Evolutionary conservation across 2,797 vertebrate genomes (phyloP), one percentile per base, ranked within the genome.

Genomic region (Meda fulgida): DNA sequence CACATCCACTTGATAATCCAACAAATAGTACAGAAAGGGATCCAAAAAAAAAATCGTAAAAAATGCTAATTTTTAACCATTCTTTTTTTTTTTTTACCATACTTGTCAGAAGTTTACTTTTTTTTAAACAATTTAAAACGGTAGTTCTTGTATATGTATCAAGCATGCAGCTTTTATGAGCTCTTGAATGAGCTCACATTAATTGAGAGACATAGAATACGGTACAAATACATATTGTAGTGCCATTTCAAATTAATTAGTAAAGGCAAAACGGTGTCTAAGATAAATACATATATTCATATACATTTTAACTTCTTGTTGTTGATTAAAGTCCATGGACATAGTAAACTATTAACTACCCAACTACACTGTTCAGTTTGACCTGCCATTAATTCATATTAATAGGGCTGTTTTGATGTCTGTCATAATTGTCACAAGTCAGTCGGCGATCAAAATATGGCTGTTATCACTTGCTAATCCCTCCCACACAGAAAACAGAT

Each of bases 401-500:
- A 88, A 89, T 84, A 72, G 19, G 23, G 72, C 63, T 87, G 75
- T 89, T 85, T 58, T 90, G 90, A 91, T 92, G 93, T 92, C 92
- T 94, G 92, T 91, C 92, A 90, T 92, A 88, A 78, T 58, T 89
- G 67, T 83, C 60, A 63, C 26, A 36, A 48, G 78, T 85, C 83
- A 80, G 89, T 83, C 87, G 87, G 89, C 79, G 90, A 92, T 92
- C 89, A 87, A 85, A 91, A 53, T 86, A 91, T 86, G 84, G 87
- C 88, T 81, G 85, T 67, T 86, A 73, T 87, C 87, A 65, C 83
- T 84, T 63, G 90, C 87, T 89, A 90, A 90, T 92, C 90, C 90
- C 83, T 88, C 83, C 81, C 89, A 92, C 91, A 83, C 87, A 88
- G 89, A 90, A 91, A 91, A 95, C 93, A 94, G 92, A 94, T 95